phyloP scores from a whole-genome alignment of 1,140 invertebrate genomes.

The Temnothorax curvispinosus region DNA sequence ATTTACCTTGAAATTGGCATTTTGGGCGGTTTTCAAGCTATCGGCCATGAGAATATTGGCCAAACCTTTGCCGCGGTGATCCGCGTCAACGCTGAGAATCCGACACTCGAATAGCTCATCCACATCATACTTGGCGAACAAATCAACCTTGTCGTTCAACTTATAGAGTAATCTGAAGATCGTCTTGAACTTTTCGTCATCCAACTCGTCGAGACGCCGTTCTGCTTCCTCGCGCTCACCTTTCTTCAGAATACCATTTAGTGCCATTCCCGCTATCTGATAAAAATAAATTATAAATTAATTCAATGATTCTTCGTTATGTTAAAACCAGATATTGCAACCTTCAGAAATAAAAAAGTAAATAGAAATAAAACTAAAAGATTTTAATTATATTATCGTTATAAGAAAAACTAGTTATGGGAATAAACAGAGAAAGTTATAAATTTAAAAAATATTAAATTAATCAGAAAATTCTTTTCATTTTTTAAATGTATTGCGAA shows the following conservation, averaged over 20 bases:
- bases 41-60: constrained; percentile 89
- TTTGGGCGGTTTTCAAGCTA: constrained; percentile 88
- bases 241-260: constrained; percentile 88
- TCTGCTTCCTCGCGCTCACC: constrained; percentile 87
- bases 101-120: constrained; percentile 92
- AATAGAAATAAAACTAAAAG: background rate
- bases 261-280: constrained; percentile 89
- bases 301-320: background rate
- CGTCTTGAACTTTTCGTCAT: constrained; percentile 88
- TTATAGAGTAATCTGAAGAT: constrained; percentile 89
- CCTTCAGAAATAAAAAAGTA: background rate
- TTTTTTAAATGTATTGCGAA: background rate
- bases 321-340: constrained; percentile 10
- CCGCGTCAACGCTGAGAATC: constrained; percentile 91
- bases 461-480: background rate
- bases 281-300: constrained; percentile 57
- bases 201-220: constrained; percentile 86
- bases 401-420: background rate
- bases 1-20: constrained; percentile 89
- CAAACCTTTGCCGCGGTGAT: constrained; percentile 89
- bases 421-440: background rate
- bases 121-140: constrained; percentile 89
- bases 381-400: constrained; percentile 44
- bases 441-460: background rate
- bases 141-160: constrained; percentile 87